Percentiles rank a stretch among this genome's conserved stretches.
Conservation (phyloP, 2,797 vertebrate genomes). For the Arrhamphus sclerolepis region DNA sequence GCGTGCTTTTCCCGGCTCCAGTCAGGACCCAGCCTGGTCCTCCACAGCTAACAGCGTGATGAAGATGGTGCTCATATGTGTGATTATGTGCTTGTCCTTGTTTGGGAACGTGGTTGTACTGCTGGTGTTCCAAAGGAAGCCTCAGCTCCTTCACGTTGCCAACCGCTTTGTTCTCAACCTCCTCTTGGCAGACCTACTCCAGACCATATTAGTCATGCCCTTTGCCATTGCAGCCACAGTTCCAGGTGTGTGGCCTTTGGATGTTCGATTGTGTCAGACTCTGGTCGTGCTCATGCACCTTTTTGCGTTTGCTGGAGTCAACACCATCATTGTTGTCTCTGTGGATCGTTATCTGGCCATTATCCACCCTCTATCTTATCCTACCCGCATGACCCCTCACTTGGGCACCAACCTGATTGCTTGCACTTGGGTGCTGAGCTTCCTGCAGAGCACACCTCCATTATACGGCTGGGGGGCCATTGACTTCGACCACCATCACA, state of each 20-base stretch:
- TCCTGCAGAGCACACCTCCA: conserved; percentile 88
- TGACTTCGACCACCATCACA: conserved; percentile 83
- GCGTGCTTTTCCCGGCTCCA: conserved; percentile 22
- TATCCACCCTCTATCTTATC: conserved; percentile 90
- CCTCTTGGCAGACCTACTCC: conserved; percentile 87
- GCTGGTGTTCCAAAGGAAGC: conserved; percentile 88
- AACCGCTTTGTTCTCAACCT: conserved; percentile 92
- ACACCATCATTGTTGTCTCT: conserved; percentile 90
- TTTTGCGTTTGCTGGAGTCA: conserved; percentile 90
- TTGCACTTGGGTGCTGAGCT: conserved; percentile 86
- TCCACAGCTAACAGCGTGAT: conserved; percentile 71
- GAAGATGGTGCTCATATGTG: conserved; percentile 83
- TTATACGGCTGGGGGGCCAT: conserved; percentile 90
- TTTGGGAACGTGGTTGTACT: conserved; percentile 88
- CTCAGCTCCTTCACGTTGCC: conserved; percentile 89
- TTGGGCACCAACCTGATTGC: conserved; percentile 86
- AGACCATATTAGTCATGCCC: conserved; percentile 88
- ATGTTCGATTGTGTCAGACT: conserved; percentile 85
- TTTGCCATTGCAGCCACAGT: conserved; percentile 86
- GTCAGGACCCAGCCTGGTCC: conserved; percentile 38
- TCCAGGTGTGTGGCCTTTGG: conserved; percentile 87
- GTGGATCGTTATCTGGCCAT: conserved; percentile 91
- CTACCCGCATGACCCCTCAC: conserved; percentile 87
- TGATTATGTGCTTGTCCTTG: conserved; percentile 84
- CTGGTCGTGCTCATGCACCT: conserved; percentile 90